Evolutionary conservation across 2,888 invertebrate genomes (phyloP).

Genomic region (Andrena dorsata): DNA sequence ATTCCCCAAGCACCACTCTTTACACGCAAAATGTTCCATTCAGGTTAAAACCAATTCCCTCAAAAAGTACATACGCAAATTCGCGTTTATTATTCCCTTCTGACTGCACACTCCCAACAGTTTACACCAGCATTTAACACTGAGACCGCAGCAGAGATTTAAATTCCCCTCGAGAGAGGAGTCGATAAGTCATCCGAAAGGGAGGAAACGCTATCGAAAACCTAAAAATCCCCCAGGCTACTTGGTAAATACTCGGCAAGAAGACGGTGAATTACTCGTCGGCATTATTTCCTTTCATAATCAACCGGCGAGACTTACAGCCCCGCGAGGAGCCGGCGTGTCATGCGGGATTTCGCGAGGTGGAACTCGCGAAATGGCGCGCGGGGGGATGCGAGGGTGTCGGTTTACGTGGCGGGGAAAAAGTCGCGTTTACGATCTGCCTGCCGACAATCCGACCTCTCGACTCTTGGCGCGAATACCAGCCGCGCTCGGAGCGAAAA

Average conservation of each 20-base stretch:
- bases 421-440: background rate
- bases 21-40: no score
- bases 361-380: background rate
- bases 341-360: background rate
- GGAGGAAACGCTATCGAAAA: background rate
- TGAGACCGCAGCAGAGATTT: background rate
- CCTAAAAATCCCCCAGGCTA: background rate
- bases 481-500: constrained; percentile 19
- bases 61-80: background rate
- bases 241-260: constrained; percentile 8
- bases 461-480: background rate
- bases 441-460: constrained; percentile 23
- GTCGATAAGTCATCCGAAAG: constrained; percentile 6
- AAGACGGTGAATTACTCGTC: constrained; percentile 6
- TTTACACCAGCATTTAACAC: background rate
- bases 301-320: background rate
- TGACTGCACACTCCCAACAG: background rate
- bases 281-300: background rate
- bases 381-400: background rate
- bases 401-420: background rate
- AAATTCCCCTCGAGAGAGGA: background rate
- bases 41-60: background rate
- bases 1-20: no score
- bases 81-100: background rate
- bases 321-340: background rate